These are phyloP conservation scores for Danaus melanippus DNA, from an alignment of 1,140 invertebrate genomes.

Conservation along the genomic window DNA sequence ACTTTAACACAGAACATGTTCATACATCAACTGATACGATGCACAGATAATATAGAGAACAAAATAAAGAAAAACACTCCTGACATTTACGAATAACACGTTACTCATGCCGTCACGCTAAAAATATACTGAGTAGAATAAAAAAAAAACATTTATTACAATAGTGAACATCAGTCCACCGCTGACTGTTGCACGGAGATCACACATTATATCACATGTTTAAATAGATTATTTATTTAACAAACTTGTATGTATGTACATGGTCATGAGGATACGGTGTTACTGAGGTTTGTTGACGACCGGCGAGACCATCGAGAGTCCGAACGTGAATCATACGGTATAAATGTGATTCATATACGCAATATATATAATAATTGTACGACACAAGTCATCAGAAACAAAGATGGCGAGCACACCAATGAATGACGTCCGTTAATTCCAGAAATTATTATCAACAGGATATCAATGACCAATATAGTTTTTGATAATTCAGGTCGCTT, in stretches of 20 bases:
- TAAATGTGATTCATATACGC: slow-evolving; percentile 56
- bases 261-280: slow-evolving; percentile 31
- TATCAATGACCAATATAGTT: slow-evolving; percentile 33
- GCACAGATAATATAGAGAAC: slow-evolving; percentile 20
- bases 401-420: slow-evolving; percentile 40
- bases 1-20: slow-evolving; percentile 58
- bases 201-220: slow-evolving; percentile 65
- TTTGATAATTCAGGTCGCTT: no score
- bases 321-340: slow-evolving; percentile 58
- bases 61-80: slow-evolving; percentile 43
- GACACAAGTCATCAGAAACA: slow-evolving; percentile 32
- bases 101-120: slow-evolving; percentile 55
- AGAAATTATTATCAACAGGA: slow-evolving; percentile 35
- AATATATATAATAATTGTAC: slow-evolving; percentile 35
- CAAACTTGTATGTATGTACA: slow-evolving; percentile 32
- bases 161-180: slow-evolving; percentile 62
- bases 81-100: slow-evolving; percentile 65
- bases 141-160: slow-evolving; percentile 42
- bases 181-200: slow-evolving; percentile 52
- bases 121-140: slow-evolving; percentile 57
- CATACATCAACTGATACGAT: slow-evolving; percentile 15
- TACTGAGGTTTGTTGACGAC: slow-evolving; percentile 47
- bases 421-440: slow-evolving; percentile 46
- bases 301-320: slow-evolving; percentile 47
- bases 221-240: slow-evolving; percentile 63